A percentile compares a stretch with the other conserved stretches of the same genome.
These are phyloP conservation scores for Manis crassicaudata DNA, from an alignment of 2,797 vertebrate genomes.

Conservation along the genomic window DNA sequence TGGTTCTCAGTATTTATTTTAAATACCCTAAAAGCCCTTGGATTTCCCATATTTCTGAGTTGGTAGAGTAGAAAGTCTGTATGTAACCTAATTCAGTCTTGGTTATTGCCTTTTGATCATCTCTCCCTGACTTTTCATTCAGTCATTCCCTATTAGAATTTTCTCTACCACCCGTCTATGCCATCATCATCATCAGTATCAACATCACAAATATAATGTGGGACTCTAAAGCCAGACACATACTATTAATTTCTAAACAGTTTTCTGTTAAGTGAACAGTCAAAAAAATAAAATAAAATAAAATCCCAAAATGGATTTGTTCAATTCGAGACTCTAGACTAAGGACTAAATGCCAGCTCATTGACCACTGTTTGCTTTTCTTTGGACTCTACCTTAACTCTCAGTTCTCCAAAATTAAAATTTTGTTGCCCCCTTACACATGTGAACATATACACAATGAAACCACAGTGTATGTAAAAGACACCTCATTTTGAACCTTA, in stretches of 20 bases:
- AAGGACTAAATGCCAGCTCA: background rate
- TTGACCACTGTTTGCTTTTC: background rate
- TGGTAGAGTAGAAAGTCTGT: background rate
- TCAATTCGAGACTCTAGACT: background rate
- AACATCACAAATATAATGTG: background rate
- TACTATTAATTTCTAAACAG: slow-evolving; percentile 29
- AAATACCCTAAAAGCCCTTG: background rate
- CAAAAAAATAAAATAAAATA: background rate
- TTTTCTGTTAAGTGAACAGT: background rate
- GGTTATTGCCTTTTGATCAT: background rate
- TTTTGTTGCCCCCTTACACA: fast-evolving
- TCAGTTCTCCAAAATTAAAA: background rate
- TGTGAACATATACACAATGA: background rate
- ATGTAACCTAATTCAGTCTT: background rate
- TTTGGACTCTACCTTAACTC: background rate
- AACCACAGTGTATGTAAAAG: background rate
- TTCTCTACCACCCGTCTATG: background rate
- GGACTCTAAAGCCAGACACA: background rate
- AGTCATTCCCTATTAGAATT: background rate
- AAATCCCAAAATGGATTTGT: background rate
- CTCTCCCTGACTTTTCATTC: background rate
- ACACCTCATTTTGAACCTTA: background rate
- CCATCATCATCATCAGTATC: background rate
- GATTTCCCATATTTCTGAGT: background rate
- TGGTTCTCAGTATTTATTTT: background rate